A percentile compares a stretch with the other conserved stretches of the same genome.
phyloP scores from a whole-genome alignment of 2,797 vertebrate genomes.

The Helicolenus hilgendorfi region DNA sequence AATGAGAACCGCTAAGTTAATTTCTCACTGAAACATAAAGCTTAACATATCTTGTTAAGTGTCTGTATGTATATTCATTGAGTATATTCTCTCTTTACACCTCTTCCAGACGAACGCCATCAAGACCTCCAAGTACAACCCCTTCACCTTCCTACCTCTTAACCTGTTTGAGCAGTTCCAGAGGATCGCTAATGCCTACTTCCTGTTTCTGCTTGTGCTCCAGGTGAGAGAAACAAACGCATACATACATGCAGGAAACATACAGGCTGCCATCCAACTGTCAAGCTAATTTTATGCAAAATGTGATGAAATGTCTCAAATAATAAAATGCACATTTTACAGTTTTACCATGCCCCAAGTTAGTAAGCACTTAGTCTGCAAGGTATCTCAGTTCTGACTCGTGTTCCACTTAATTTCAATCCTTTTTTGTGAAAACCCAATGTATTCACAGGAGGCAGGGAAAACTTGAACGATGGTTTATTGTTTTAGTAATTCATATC shows the following conservation, averaged over 20 bases:
- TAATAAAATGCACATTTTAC: background rate
- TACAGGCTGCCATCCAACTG: background rate
- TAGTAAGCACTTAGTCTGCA: too few species aligned
- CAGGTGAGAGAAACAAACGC: slow-evolving; percentile 88
- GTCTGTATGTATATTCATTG: background rate
- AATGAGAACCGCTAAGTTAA: background rate
- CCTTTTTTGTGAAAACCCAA: too few species aligned
- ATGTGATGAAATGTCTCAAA: background rate
- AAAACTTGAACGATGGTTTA: too few species aligned
- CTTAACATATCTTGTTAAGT: background rate
- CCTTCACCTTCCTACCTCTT: slow-evolving; percentile 95
- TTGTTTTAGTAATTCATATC: background rate
- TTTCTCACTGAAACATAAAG: background rate
- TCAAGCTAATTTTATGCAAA: background rate
- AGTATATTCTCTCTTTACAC: background rate
- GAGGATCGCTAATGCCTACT: slow-evolving; percentile 97
- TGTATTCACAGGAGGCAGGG: too few species aligned
- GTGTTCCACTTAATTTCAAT: too few species aligned
- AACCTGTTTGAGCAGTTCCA: slow-evolving; percentile 99
- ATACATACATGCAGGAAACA: background rate
- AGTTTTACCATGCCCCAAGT: too few species aligned
- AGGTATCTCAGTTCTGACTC: too few species aligned
- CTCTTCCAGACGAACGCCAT: slow-evolving; percentile 93
- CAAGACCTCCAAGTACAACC: slow-evolving; percentile 97
- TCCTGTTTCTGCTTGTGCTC: slow-evolving; percentile 94